phyloP scores from a whole-genome alignment of 2,888 invertebrate species.

The Troides oblongomaculatus region DNA sequence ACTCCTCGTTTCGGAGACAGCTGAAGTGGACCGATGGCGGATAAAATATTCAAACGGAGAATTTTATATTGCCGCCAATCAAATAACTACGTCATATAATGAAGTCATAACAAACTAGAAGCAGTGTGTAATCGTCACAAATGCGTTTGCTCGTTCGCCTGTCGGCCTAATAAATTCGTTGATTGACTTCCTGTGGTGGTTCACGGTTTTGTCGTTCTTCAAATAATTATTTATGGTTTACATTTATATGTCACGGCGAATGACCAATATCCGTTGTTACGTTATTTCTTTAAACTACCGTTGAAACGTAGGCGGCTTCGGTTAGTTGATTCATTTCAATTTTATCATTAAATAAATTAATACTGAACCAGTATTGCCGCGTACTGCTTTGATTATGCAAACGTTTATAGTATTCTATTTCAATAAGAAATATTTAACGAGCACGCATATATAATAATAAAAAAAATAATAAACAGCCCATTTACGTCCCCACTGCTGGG shows the following conservation, averaged over 20 bases:
- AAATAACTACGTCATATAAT: conserved; percentile 34
- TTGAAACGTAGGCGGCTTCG: conserved; percentile 1
- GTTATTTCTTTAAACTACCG: conserved; percentile 16
- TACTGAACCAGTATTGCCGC: conserved; percentile 11
- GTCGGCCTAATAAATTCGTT: conserved; percentile 59
- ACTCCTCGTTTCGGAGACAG: too few relatives aligned
- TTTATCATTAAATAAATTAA: conserved; percentile 25
- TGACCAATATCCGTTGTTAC: conserved; percentile 30
- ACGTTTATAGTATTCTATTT: conserved; percentile 2
- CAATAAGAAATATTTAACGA: background rate
- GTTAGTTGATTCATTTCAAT: conserved; percentile 15
- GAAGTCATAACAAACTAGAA: conserved; percentile 33
- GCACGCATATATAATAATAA: too few relatives aligned
- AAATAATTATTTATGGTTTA: conserved; percentile 36
- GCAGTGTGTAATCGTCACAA: conserved; percentile 33
- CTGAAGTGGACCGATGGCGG: conserved; percentile 31
- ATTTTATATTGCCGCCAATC: conserved; percentile 47
- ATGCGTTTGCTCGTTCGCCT: conserved; percentile 56
- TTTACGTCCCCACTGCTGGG: too few relatives aligned
- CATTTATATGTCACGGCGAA: conserved; percentile 33
- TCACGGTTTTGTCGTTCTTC: conserved; percentile 41
- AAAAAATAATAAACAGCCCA: too few relatives aligned
- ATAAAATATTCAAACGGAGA: conserved; percentile 41
- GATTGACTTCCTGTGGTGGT: conserved; percentile 62
- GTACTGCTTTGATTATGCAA: conserved; percentile 18